Base-by-base conservation (phyloP, 2,888 invertebrate genomes). In the Steromphala cineraria region DNA sequence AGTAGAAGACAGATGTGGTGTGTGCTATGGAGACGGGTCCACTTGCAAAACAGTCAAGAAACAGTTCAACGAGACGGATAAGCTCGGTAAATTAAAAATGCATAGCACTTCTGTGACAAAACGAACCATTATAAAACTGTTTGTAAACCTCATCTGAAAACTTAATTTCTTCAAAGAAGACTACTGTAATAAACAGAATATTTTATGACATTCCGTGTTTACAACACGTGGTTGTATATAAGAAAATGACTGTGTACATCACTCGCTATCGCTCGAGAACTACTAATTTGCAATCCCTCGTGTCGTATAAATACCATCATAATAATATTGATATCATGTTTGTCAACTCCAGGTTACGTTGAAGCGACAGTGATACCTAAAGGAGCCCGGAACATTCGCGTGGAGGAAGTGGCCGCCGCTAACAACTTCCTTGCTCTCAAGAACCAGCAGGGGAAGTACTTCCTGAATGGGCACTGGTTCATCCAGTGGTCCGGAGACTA, bases 11-110 rank as follows among this genome's bases (percentile, higher is more conserved):
- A 95, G 95, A 74, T 98, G 98, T 92, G 97, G 98, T 7, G 95
- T 97, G 77, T 98, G 98, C 91, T 96, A 96, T 88, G 98, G 98
- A 5, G 96, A 96, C 91, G 97, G 97, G 13, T 96, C 96, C 19
- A 96, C 95, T 82, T 98, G 98, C 93, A 95, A 96, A 89, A 96
- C 96, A 40, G 95, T 95, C 81, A 94, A 95, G 83, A 95, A 95
- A 17, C 91, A 94, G 81, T 96, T 95, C 91, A 94, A 94, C 56
- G 94, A 94, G 85, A 94, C 94, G 17, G 93, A 94, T 84, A 93
- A 94, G 75, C 87, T 93, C 46, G 94, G 94, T 94, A 88, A 87
- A 86, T 67, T 1, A 13, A 46, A 46, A 4, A 46, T 5, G 13
- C 46, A 46, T 46, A 46, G 13, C 46, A 46, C 46, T 46, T 46